Evolutionary conservation across 2,888 invertebrate genomes (phyloP).

Genomic region (Epicampocera succincta): DNA sequence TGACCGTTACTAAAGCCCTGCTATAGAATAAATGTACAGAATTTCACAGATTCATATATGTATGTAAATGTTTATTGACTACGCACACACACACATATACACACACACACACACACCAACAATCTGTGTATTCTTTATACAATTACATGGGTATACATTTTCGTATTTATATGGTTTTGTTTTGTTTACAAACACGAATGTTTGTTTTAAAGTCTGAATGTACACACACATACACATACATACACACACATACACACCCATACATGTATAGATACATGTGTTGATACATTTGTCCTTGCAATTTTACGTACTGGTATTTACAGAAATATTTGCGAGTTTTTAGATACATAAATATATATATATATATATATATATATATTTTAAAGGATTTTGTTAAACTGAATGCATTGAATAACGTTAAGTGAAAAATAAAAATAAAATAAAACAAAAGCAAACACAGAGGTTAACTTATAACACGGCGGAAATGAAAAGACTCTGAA

Average conservation of each 20-base stretch:
- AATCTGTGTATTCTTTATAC: background rate
- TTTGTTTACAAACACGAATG: constrained; percentile 22
- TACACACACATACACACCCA: no score
- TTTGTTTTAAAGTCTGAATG: background rate
- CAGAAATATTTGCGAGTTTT: background rate
- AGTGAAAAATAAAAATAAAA: constrained; percentile 18
- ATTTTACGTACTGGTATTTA: background rate
- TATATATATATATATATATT: no score
- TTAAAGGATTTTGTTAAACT: constrained; percentile 45
- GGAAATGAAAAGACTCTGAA: constrained; percentile 60
- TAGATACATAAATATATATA: no score
- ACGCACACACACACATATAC: background rate
- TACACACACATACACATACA: no score
- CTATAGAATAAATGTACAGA: constrained; percentile 37
- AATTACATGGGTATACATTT: background rate
- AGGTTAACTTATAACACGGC: constrained; percentile 56
- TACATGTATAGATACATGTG: no score
- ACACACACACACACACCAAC: background rate
- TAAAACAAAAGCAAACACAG: constrained; percentile 31
- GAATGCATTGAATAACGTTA: constrained; percentile 26
- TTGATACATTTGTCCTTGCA: constrained; percentile 26
- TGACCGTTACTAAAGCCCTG: constrained; percentile 37
- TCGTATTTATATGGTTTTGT: background rate
- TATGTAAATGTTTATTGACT: constrained; percentile 5
- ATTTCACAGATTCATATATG: constrained; percentile 39